Conservation (phyloP, 2,113 vertebrate genomes). For the Struthio camelus region DNA sequence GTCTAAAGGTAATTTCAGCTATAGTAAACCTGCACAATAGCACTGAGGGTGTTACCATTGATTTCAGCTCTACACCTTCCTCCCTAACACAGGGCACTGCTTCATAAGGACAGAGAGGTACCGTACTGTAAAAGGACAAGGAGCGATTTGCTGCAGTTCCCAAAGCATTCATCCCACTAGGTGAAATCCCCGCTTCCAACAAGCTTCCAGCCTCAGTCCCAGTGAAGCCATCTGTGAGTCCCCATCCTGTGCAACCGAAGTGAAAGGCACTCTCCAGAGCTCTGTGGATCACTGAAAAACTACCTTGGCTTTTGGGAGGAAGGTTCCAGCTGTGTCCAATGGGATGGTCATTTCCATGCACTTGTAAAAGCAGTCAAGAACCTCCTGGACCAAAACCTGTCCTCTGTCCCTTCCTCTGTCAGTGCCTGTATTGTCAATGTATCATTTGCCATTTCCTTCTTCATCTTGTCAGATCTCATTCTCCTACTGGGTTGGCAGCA, state of each 20-base stretch:
- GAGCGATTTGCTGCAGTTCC: not conserved
- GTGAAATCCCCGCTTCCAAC: not conserved
- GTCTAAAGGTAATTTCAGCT: not conserved
- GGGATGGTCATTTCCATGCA: not conserved
- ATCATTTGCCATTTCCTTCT: not conserved
- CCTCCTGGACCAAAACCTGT: not conserved
- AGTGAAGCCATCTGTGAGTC: not conserved
- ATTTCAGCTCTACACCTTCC: not conserved
- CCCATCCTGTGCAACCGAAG: not conserved
- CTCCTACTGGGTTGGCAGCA: not conserved
- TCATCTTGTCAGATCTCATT: not conserved
- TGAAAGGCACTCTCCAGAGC: not conserved
- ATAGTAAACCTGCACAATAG: not conserved
- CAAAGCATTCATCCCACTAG: not conserved
- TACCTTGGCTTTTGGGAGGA: not conserved
- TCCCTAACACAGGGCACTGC: not conserved
- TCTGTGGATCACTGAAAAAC: not conserved
- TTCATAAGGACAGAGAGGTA: not conserved
- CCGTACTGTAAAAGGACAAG: fast-evolving
- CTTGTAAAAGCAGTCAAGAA: not conserved
- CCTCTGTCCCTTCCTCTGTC: not conserved
- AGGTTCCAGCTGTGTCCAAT: fast-evolving
- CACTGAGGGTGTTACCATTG: not conserved
- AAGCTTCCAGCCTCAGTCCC: not conserved
- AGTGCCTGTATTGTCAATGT: not conserved